A percentile compares a stretch with the other conserved stretches of the same genome.
Evolutionary conservation across 1,140 invertebrate species (phyloP).

Genomic region (Ceratitis capitata): DNA sequence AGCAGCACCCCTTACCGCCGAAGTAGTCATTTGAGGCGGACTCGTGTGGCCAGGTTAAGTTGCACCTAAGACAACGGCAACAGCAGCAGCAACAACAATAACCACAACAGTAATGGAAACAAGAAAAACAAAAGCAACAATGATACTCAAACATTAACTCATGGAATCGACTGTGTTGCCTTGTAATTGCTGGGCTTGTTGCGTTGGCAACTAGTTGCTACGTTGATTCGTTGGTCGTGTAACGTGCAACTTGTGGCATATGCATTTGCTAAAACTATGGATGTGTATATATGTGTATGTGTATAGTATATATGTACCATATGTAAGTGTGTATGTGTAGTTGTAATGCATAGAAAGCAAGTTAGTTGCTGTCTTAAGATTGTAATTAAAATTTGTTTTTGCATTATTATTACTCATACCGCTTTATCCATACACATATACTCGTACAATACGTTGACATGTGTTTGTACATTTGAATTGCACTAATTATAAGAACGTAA

Average conservation of each 20-base stretch:
- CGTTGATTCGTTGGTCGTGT: too few species aligned
- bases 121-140: neutral
- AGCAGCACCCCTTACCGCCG: neutral
- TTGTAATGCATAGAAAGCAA: neutral
- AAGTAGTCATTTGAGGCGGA: neutral
- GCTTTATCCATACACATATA: neutral
- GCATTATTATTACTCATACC: neutral
- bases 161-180: neutral
- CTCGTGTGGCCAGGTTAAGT: neutral
- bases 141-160: neutral
- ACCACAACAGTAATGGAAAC: neutral
- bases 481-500: constrained; percentile 25
- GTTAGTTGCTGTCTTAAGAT: neutral
- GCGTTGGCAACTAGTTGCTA: neutral
- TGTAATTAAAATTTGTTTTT: neutral
- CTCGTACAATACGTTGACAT: too few species aligned
- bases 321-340: neutral
- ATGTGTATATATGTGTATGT: neutral
- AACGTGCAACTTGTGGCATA: constrained; percentile 31
- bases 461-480: neutral
- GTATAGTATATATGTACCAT: neutral
- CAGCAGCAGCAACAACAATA: neutral
- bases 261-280: neutral
- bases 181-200: constrained; percentile 26
- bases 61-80: constrained; percentile 1